Conservation (phyloP, 2,888 invertebrate genomes). For the Coleophora flavipennella region DNA sequence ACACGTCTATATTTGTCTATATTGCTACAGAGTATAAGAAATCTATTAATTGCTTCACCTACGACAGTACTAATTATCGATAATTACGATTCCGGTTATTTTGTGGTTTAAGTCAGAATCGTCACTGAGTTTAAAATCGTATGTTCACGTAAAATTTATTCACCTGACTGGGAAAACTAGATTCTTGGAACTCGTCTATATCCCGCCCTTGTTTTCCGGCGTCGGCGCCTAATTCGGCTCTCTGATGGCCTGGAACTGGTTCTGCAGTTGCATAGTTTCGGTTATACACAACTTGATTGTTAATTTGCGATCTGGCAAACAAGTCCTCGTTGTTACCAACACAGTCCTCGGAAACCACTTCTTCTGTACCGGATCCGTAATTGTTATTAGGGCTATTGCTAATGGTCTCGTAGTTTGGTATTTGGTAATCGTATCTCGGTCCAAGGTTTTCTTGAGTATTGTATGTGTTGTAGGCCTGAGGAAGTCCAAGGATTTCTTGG, state of each 20-base stretch:
- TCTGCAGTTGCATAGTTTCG: conserved; percentile 43
- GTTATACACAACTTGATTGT: conserved; percentile 39
- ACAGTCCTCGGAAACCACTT: conserved; percentile 37
- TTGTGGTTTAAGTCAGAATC: conserved; percentile 47
- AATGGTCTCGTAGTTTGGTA: conserved; percentile 51
- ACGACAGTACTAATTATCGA: conserved; percentile 48
- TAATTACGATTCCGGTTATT: conserved; percentile 59
- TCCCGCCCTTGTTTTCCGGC: conserved; percentile 43
- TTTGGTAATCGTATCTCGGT: conserved; percentile 50
- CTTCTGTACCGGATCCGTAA: conserved; percentile 46
- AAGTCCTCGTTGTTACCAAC: conserved; percentile 31
- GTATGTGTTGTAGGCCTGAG: conserved; percentile 38
- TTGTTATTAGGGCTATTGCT: conserved; percentile 51
- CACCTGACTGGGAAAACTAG: conserved; percentile 57
- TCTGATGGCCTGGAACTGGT: conserved; percentile 42
- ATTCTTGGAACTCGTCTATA: conserved; percentile 38
- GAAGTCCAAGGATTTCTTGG: conserved; percentile 60
- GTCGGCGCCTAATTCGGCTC: conserved; percentile 34
- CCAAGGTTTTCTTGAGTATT: conserved; percentile 38
- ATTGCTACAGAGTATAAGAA: conserved; percentile 35
- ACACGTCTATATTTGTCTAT: conserved; percentile 17
- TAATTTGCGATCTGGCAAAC: conserved; percentile 30
- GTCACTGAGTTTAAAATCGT: conserved; percentile 6
- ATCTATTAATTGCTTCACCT: conserved; percentile 46
- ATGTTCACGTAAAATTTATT: conserved; percentile 19